These are phyloP conservation scores for Tupaia tana DNA, from an alignment of 2,113 vertebrate species.

Conservation along the genomic window DNA sequence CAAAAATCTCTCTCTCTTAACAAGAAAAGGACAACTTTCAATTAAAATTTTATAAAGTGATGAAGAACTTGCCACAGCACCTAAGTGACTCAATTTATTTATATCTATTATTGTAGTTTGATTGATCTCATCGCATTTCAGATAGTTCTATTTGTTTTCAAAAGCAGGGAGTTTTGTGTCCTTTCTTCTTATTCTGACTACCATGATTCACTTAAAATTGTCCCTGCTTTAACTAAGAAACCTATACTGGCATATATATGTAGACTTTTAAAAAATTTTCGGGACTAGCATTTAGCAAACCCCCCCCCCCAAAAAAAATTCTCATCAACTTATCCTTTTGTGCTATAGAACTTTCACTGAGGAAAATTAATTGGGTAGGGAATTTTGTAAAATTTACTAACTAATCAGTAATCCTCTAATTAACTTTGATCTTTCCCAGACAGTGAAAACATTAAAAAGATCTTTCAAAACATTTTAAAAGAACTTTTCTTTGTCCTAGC, in stretches of 20 bases:
- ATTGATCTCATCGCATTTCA: constrained; percentile 6
- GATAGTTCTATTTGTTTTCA: neutral
- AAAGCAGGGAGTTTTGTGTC: neutral
- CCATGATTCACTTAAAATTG: neutral
- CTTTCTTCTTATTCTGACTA: neutral
- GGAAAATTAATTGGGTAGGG: constrained; percentile 31
- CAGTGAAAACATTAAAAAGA: constrained; percentile 8
- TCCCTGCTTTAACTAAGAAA: neutral
- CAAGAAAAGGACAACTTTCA: neutral
- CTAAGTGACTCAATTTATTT: neutral
- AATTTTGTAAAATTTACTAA: constrained; percentile 43
- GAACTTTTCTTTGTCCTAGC: neutral
- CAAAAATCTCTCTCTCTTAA: too few relatives aligned
- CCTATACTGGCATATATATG: neutral
- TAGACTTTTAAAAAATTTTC: constrained; percentile 38
- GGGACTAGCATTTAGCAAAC: too few relatives aligned
- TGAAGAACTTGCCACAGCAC: neutral
- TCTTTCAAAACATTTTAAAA: constrained; percentile 32
- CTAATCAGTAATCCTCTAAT: neutral
- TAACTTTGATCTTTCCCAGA: constrained; percentile 14
- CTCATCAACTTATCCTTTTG: constrained; percentile 3
- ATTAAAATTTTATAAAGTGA: neutral
- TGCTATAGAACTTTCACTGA: neutral
- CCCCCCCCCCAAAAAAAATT: too few relatives aligned
- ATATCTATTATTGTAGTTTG: neutral